A percentile compares a stretch with the other conserved stretches of the same genome.
These are phyloP conservation scores for Hipposideros larvatus DNA, from an alignment of 2,797 vertebrate species.

Conservation along the genomic window DNA sequence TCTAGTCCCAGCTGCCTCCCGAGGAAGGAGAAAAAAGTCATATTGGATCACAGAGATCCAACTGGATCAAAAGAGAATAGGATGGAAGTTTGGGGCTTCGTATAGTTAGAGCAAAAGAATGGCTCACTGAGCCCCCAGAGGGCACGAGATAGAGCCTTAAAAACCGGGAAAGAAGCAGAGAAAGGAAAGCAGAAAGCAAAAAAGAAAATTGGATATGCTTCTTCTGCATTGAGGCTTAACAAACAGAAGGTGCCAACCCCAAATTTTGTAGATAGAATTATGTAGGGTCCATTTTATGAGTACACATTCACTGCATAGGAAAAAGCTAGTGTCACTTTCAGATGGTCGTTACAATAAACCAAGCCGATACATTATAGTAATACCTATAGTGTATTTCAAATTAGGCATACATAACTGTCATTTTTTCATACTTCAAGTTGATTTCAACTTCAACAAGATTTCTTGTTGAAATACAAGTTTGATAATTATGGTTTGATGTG, in stretches of 20 bases:
- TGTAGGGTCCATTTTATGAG: background rate
- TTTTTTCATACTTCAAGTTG: conserved; percentile 55
- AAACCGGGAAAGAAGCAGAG: background rate
- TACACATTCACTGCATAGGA: background rate
- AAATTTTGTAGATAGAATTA: background rate
- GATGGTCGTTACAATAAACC: conserved; percentile 36
- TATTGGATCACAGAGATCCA: background rate
- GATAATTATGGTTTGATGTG: conserved; percentile 55
- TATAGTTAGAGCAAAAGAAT: background rate
- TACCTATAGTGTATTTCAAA: conserved; percentile 22
- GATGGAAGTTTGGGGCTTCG: background rate
- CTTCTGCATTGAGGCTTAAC: background rate
- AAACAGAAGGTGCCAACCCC: background rate
- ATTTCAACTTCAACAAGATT: conserved; percentile 66
- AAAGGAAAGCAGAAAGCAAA: background rate
- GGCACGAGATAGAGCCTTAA: background rate
- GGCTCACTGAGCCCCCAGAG: background rate
- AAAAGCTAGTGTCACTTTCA: background rate
- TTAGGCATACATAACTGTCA: background rate
- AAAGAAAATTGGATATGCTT: background rate
- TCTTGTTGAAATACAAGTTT: conserved; percentile 67
- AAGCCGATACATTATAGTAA: background rate
- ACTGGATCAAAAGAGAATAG: background rate
- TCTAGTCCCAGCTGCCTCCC: background rate
- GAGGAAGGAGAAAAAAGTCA: background rate